These are phyloP conservation scores for Platyura marginata DNA, from an alignment of 1,140 invertebrate species.

Conservation along the genomic window DNA sequence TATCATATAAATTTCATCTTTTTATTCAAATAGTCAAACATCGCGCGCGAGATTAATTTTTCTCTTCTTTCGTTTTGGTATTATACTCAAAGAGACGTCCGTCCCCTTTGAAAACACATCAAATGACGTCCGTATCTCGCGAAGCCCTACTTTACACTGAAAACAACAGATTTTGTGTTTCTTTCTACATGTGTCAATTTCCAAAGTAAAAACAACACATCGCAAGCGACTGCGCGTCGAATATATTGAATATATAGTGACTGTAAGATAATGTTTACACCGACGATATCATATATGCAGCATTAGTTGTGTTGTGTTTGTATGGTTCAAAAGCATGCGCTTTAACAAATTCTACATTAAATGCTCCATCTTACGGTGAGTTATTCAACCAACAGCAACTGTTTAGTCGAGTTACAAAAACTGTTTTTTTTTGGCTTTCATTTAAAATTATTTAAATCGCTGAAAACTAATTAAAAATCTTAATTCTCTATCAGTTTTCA, in stretches of 20 bases:
- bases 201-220: not conserved
- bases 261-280: not conserved
- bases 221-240: not conserved
- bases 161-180: not conserved
- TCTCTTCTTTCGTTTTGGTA: not conserved
- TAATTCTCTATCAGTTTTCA: no score
- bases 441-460: no score
- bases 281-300: not conserved
- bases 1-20: no score
- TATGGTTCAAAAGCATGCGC: not conserved
- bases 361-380: not conserved
- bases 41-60: not conserved
- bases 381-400: not conserved
- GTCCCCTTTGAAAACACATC: not conserved
- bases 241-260: not conserved
- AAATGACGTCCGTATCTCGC: constrained; percentile 12
- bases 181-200: not conserved
- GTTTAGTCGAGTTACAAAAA: not conserved
- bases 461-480: not conserved
- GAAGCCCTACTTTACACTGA: constrained; percentile 23
- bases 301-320: not conserved
- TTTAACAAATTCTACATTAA: not conserved
- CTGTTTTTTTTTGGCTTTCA: no score
- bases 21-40: no score
- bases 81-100: not conserved